Conservation (phyloP, 2,888 invertebrate genomes). For the Bugulina stolonifera region DNA sequence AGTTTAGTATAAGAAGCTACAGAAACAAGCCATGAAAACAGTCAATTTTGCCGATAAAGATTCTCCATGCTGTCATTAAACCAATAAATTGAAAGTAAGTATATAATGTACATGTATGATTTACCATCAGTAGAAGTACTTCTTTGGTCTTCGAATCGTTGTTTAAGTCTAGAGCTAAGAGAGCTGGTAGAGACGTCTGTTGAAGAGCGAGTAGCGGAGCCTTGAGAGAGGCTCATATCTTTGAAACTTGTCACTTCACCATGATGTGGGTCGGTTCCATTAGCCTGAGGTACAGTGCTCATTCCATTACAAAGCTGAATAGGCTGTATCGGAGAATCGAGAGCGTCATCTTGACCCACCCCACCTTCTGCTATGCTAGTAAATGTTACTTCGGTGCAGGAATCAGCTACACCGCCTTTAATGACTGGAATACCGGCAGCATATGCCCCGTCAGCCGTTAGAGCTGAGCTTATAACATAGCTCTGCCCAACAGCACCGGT, state of each 20-base stretch:
- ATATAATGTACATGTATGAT: too few species aligned
- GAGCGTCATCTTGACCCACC: background rate
- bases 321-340: constrained; percentile 3
- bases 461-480: constrained; percentile 24
- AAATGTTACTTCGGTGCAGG: constrained; percentile 7
- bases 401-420: constrained; percentile 7
- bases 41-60: too few species aligned
- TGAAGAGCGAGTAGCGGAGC: background rate
- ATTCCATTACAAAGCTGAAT: background rate
- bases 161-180: background rate
- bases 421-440: constrained; percentile 48
- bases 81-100: too few species aligned
- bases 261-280: background rate
- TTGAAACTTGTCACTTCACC: background rate
- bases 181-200: background rate
- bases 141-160: constrained; percentile 10
- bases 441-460: constrained; percentile 39
- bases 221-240: background rate
- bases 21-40: too few species aligned
- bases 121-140: background rate
- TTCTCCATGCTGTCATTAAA: too few species aligned
- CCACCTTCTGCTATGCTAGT: background rate
- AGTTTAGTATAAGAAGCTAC: too few species aligned
- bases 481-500: background rate
- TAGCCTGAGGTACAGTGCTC: background rate